Evolutionary conservation across 2,113 vertebrate species (phyloP), one percentile per base, ranked within the genome.

Genomic region (Podilymbus podiceps): DNA sequence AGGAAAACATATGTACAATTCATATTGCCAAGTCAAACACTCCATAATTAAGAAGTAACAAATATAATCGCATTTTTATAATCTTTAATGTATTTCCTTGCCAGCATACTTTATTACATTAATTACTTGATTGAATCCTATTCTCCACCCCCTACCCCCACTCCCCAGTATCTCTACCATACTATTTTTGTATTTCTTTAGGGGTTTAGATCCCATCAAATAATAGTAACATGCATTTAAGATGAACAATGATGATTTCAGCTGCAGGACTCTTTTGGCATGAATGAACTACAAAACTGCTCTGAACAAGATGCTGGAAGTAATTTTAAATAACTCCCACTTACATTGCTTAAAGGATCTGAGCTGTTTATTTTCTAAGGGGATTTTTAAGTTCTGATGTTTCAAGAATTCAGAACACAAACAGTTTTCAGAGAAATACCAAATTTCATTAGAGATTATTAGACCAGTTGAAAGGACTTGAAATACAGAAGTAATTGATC

Each of bases 401-500:
- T 95, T 55, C 60, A 66, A 60, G 47, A 71, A 80, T 33, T 86
- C 38, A 40, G 52, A 78, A 59, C 18, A 78, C 25, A 69, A 86
- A 73, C 2, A 46, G 59, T 69, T 91, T 73, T 56, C n/a, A 60
- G 56, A 31, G 69, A 97, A 97, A 88, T 24, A 76, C 11, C 59
- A 44, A 87, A 67, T 88, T 97, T 88, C 76, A 85, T 62, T 82
- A 90, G 64, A 67, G 59, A 89, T 82, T 85, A 40, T 84, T 92
- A 72, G 28, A 89, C 81, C 17, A 95, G 94, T n/a, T 68, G 68
- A 77, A 88, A 88, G 40, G 72, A 59, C 55, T 85, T 67, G 31
- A n/a, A 85, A 73, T 23, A 72, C n/a, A 77, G 42, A 93, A 86
- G 44, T 55, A 93, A 90, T 59, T 80, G 82, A 95, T 93, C 50